Evolutionary conservation across 2,797 vertebrate species (phyloP), one percentile per base, ranked within the genome.

Genomic region (Gastrophryne carolinensis): DNA sequence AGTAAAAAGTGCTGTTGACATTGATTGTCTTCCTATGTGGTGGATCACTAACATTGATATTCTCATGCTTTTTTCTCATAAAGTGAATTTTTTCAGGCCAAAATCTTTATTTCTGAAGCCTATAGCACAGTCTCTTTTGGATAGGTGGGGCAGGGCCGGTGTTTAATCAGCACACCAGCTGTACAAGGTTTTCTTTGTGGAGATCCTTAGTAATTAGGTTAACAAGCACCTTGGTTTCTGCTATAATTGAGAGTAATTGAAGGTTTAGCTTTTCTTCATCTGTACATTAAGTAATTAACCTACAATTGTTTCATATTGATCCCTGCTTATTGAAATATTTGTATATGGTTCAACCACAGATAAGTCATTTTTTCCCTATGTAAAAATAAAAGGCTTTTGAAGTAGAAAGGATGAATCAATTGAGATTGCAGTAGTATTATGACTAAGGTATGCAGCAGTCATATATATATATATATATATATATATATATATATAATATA

Each of bases 201-300:
- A 65, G 75, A 29, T 67, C 58, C 30, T 58, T 35, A 17, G 67
- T 72, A 78, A 78, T 78, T 78, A 78, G 52, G 52, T 49, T 72
- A 64, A 78, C 75, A 58, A 72, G 67, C 65, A 29, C 71, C 50
- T 72, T 78, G 44, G 50, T 57, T 32, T 29, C 75, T 23, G 52
- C 52, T 78, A 56, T 78, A 78, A 78, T 78, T 65, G 60, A 71
- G 52, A 65, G 67, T 78, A 78, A 78, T 78, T 78, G 68, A 39
- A 72, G 75, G 75, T 57, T 78, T 78, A 29, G 60, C 47, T 60
- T 58, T 69, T 63, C 30, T 47, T 41, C 62, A 65, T 70, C 23
- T 72, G 70, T 72, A 44, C 75, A 64, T 57, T 32, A 65, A 72
- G 69, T 41, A 72, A 78, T 78, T 78, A 72, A 65, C 75, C 61